Base-by-base conservation (phyloP, 2,797 vertebrate genomes). In the Acrossocheilus fasciatus region DNA sequence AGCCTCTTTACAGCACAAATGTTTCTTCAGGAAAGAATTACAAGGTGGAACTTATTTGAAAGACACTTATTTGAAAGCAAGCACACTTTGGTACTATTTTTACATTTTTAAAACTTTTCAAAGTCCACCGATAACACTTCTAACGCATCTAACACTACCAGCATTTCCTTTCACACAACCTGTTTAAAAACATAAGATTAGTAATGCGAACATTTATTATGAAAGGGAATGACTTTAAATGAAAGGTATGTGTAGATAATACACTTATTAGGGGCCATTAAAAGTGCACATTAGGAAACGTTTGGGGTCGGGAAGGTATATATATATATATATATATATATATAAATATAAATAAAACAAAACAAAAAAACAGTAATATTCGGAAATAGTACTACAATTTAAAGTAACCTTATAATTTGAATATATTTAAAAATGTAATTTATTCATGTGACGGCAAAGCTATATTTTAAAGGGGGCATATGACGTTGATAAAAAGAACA, bases 11-110 rank as follows among this genome's bases (percentile, higher is more conserved):
- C 26, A 76, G 76, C 73, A 64, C 77, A 82, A 89, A 87, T 84
- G 72, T 85, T 87, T 86, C 57, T 84, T 78, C 39, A 80, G 75
- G 18, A 82, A 88, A 89, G 81, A 83, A 78, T 87, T 79, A 72
- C 59, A 83, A 89, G 88, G 83, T 89, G 75, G 30, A 75, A 45
- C 50, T 23, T 70, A 7, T 59, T 39, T 39, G 8, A 43, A 83
- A 43, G 77, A 45, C 2, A 72, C 50, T 23, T 26, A 26, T 26
- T 26, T 26, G 34, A n/a, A 10, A 78, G 45, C 18, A 66, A 45
- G 10, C 72, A 43, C 45, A 39, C 57, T 64, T 39, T 41, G 41
- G 12, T 59, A 12, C 57, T 18, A 36, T 52, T 36, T 23, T 20
- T 26, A 50, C 45, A 69, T 77, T 52, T 57, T 77, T 18, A 34